Base-by-base conservation (phyloP, 2,113 vertebrate genomes). In the Lophochroa leadbeateri region DNA sequence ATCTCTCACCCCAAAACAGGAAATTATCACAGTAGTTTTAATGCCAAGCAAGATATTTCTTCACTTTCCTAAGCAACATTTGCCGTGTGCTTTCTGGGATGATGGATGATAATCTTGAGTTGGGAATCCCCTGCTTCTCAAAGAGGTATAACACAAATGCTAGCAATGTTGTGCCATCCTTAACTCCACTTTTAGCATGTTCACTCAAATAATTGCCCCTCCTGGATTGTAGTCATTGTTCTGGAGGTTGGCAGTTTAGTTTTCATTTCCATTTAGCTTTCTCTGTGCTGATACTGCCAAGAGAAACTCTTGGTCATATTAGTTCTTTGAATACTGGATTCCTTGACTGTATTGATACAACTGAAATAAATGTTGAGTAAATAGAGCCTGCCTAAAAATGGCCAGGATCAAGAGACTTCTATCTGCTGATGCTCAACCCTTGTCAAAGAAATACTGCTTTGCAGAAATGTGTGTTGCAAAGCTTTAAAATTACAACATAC, bases 381-480 rank as follows among this genome's bases (percentile, higher is more conserved):
- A 57, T 9, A 76, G 29, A 79, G 6, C 33, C 27, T 11, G 57
- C 8, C 44, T 69, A 50, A 67, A 77, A 53, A 8, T 50, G 41
- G 24, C 27, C 29, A 82, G 49, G 16, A 52, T 68, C 20, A 25
- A 49, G 39, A 50, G 29, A 65, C 44, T 90, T 64, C 50, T 65
- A 1, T 57, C 63, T 0, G 2, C 44, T 92, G 17, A 69, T 65
- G 44, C 23, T 78, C 44, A 43, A 2, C 18, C 7, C 18, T 29
- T 47, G 19, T 1, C 0, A 0, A 75, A 50, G 23, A 81, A 43
- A 50, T 46, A 33, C 0, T 84, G 44, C 70, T 81, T 79, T 76
- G 33, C 47, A 84, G 69, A 91, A 86, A 74, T 37, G 17, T 20
- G 17, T 64, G n/a, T 79, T 91, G 81, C 53, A 33, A 84, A 86